phyloP scores from a whole-genome alignment of 2,888 invertebrate species.

The Agonopterix arenella region DNA sequence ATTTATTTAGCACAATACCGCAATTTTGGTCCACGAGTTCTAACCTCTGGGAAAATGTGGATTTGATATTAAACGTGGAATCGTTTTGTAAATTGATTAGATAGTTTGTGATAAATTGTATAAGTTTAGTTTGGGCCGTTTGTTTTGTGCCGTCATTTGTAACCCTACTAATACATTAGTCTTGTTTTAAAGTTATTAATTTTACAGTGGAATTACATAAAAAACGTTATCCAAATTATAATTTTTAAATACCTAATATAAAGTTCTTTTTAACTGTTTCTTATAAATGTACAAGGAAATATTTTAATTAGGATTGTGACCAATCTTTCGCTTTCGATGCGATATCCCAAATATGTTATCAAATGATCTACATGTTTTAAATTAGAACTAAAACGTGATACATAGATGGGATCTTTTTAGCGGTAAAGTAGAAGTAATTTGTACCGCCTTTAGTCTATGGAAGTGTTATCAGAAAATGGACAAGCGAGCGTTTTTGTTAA shows the following conservation, averaged over 20 bases:
- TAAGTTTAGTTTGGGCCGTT: conserved; percentile 36
- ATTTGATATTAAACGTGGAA: conserved; percentile 65
- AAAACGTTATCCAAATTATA: no score
- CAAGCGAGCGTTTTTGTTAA: conserved; percentile 38
- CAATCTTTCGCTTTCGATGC: no score
- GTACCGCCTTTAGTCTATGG: not conserved
- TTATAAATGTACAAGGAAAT: no score
- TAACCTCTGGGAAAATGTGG: conserved; percentile 65
- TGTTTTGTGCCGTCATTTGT: conserved; percentile 20
- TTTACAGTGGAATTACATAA: not conserved
- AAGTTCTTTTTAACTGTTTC: no score
- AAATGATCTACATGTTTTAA: no score
- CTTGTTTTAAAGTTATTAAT: conserved; percentile 3
- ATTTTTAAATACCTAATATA: no score
- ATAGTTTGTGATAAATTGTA: conserved; percentile 65
- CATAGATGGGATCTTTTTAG: no score
- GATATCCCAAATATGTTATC: no score
- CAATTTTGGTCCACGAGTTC: conserved; percentile 59
- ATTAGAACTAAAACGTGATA: no score
- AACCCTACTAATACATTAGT: conserved; percentile 4
- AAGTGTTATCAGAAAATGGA: conserved; percentile 21
- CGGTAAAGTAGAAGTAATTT: not conserved
- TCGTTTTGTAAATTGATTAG: conserved; percentile 67
- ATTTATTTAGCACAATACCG: conserved; percentile 73
- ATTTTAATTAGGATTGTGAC: no score